phyloP scores from a whole-genome alignment of 2,113 vertebrate species.

The Potamarius usumacintae region DNA sequence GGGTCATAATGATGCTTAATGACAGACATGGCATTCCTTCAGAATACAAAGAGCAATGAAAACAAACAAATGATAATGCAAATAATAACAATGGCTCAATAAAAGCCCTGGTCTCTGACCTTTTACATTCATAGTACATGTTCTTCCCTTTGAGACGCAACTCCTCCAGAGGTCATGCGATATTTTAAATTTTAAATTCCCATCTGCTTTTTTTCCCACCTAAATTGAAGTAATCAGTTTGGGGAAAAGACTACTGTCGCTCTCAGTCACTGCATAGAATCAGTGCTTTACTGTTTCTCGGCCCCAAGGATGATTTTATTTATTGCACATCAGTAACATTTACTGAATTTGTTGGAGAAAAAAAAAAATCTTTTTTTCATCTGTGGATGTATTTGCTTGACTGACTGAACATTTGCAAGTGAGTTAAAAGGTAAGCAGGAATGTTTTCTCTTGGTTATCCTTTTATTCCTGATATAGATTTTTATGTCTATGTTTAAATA shows the following conservation, averaged over 20 bases:
- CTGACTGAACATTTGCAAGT: neutral
- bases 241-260: neutral
- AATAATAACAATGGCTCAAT: constrained; percentile 61
- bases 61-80: constrained; percentile 71
- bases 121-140: neutral
- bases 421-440: constrained; percentile 20
- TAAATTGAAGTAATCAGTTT: neutral
- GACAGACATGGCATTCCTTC: constrained; percentile 75
- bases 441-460: neutral
- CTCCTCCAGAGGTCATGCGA: neutral
- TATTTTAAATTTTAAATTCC: too few species aligned
- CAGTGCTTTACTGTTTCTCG: neutral
- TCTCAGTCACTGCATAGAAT: neutral
- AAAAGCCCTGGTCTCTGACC: constrained; percentile 27
- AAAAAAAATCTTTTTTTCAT: neutral
- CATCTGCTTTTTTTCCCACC: neutral
- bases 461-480: neutral
- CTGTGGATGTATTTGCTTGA: neutral
- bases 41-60: constrained; percentile 62
- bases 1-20: constrained; percentile 76
- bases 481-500: neutral
- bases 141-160: neutral
- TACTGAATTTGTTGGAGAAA: neutral
- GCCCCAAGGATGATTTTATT: neutral
- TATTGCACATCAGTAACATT: neutral